Conservation (phyloP, 1,140 invertebrate genomes). For the Apocrypta bakeri region DNA sequence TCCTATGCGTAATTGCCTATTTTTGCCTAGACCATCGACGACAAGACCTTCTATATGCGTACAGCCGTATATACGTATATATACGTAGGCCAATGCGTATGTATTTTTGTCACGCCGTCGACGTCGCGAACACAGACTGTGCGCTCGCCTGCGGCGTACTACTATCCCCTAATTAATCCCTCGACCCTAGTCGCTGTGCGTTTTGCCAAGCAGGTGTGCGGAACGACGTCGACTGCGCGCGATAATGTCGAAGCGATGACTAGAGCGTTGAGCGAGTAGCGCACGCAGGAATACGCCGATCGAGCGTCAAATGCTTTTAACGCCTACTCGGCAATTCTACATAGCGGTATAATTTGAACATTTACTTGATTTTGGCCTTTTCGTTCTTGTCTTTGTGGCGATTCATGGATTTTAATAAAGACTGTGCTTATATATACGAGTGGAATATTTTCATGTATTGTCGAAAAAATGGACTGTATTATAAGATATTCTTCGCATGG, state of each 20-base stretch:
- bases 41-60: background rate
- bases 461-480: no score
- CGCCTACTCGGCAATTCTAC: background rate
- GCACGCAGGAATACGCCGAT: background rate
- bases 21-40: background rate
- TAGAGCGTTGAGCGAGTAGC: slow-evolving; percentile 40
- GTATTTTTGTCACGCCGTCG: background rate
- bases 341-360: no score
- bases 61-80: background rate
- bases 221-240: background rate
- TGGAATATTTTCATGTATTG: no score
- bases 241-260: slow-evolving; percentile 3
- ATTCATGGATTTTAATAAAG: no score
- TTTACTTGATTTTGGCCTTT: no score
- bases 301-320: background rate
- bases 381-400: no score
- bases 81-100: no score
- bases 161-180: slow-evolving; percentile 23
- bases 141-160: background rate
- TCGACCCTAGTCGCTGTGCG: background rate
- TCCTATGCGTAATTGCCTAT: background rate
- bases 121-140: background rate
- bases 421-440: no score
- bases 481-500: no score
- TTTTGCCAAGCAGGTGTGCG: slow-evolving; percentile 23